phyloP scores from a whole-genome alignment of 2,797 vertebrate genomes.

The Hephaestus fuliginosus region DNA sequence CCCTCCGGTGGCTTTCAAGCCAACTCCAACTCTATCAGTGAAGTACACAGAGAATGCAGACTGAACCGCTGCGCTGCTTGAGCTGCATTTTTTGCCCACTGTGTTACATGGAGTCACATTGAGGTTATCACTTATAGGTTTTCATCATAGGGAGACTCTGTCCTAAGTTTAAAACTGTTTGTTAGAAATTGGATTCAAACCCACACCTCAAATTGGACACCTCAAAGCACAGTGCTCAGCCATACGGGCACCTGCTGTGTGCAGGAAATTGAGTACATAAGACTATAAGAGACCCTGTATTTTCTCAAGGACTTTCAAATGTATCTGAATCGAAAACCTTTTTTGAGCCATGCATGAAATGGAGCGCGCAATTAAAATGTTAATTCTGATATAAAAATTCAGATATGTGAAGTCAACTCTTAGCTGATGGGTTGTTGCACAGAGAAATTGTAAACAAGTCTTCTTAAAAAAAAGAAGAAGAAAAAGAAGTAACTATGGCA shows the following conservation, averaged over 20 bases:
- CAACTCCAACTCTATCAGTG: conserved; percentile 22
- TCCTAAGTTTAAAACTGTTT: conserved; percentile 48
- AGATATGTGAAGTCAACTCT: conserved; percentile 3
- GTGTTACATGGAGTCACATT: conserved; percentile 46
- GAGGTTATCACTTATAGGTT: conserved; percentile 50
- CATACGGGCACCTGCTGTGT: conserved; percentile 40
- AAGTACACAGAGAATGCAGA: conserved; percentile 44
- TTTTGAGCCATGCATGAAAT: background rate
- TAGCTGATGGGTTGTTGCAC: background rate
- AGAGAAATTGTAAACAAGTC: conserved; percentile 6
- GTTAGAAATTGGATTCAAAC: conserved; percentile 63
- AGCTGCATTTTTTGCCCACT: conserved; percentile 39
- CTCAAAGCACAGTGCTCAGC: conserved; percentile 32
- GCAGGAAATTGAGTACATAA: conserved; percentile 39
- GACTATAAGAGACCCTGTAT: background rate
- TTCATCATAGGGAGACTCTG: conserved; percentile 44
- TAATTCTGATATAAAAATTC: background rate
- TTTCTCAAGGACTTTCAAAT: background rate
- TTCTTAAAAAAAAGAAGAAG: conserved; percentile 2
- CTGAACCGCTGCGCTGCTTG: conserved; percentile 9
- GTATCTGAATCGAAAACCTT: background rate
- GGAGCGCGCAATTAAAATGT: conserved; percentile 11
- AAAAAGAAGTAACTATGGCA: background rate
- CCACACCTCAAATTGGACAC: conserved; percentile 49
- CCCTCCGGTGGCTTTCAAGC: conserved; percentile 38